Evolutionary conservation across 2,888 invertebrate genomes (phyloP).

Genomic region (Perdita meconis): DNA sequence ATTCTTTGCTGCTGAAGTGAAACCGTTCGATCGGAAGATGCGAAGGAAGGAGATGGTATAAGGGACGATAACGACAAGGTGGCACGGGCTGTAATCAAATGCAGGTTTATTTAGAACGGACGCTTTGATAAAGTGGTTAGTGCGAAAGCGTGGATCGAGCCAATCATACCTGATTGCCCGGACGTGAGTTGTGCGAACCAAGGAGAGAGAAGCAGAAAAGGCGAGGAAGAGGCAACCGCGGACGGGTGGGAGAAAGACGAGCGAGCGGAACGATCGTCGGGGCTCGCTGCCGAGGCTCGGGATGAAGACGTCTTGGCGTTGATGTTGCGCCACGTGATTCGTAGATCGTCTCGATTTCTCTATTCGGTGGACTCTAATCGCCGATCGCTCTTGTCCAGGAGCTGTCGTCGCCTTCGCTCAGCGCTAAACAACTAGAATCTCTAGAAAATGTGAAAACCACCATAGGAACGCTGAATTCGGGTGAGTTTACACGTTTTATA

Average conservation of each 20-base stretch:
- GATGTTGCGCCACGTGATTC: slow-evolving; percentile 69
- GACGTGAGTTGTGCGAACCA: slow-evolving; percentile 80
- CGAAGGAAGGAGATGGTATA: slow-evolving; percentile 72
- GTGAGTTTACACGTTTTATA: slow-evolving; percentile 34
- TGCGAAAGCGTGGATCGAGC: slow-evolving; percentile 81
- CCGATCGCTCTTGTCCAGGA: slow-evolving; percentile 20
- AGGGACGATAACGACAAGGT: slow-evolving; percentile 77
- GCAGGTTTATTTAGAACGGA: slow-evolving; percentile 80
- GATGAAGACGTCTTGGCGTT: slow-evolving; percentile 68
- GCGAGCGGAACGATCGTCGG: slow-evolving; percentile 23
- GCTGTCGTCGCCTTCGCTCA: not conserved
- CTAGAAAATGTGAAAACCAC: slow-evolving; percentile 30
- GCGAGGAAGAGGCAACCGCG: slow-evolving; percentile 21
- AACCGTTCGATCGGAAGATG: slow-evolving; percentile 66
- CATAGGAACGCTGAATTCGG: slow-evolving; percentile 13
- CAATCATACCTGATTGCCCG: slow-evolving; percentile 82
- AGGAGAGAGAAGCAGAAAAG: slow-evolving; percentile 52
- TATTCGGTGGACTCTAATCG: slow-evolving; percentile 39
- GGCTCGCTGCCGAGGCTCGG: slow-evolving; percentile 40
- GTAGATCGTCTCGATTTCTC: slow-evolving; percentile 63
- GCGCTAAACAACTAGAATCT: not conserved
- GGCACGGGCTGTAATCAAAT: slow-evolving; percentile 79
- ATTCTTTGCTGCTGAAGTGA: slow-evolving; percentile 59
- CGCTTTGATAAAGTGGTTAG: slow-evolving; percentile 83
- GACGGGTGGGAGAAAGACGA: slow-evolving; percentile 37